These are phyloP conservation scores for Pseudopleuronectes americanus DNA, from an alignment of 2,797 vertebrate genomes.

Conservation along the genomic window DNA sequence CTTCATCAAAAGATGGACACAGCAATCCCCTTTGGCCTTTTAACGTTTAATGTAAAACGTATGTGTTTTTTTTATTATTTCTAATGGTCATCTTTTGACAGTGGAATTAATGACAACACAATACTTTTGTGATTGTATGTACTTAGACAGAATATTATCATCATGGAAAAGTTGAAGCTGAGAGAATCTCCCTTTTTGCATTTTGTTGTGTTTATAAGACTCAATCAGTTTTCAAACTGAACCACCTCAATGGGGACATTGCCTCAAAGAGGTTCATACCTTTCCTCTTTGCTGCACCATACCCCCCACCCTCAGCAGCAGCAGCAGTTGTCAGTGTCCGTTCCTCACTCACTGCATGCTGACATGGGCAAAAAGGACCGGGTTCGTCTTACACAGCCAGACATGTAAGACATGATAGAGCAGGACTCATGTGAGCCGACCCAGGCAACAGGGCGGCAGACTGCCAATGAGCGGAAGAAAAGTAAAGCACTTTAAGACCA, in stretches of 20 bases:
- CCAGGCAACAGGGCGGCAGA: slow-evolving; percentile 26
- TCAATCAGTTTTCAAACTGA: not conserved
- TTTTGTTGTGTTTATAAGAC: not conserved
- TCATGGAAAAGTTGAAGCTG: not conserved
- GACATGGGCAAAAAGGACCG: slow-evolving; percentile 57
- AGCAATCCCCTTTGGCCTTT: too few relatives aligned
- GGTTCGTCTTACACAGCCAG: slow-evolving; percentile 66
- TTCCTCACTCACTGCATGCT: slow-evolving; percentile 57
- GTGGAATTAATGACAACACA: not conserved
- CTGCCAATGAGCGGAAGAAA: slow-evolving; percentile 43
- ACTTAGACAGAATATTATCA: too few relatives aligned
- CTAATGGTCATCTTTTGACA: not conserved
- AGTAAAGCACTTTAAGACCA: slow-evolving; percentile 53
- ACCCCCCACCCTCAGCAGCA: slow-evolving; percentile 12
- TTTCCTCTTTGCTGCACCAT: not conserved
- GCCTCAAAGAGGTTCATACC: not conserved
- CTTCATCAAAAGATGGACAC: too few relatives aligned
- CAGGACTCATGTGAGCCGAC: slow-evolving; percentile 56
- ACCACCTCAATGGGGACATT: not conserved
- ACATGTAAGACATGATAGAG: slow-evolving; percentile 61
- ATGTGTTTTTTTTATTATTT: too few relatives aligned
- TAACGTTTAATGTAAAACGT: too few relatives aligned
- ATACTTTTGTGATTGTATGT: not conserved
- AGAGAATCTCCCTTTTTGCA: not conserved
- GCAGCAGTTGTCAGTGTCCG: slow-evolving; percentile 75